Conservation (phyloP, 2,113 vertebrate genomes). For the Saguinus imperator region DNA sequence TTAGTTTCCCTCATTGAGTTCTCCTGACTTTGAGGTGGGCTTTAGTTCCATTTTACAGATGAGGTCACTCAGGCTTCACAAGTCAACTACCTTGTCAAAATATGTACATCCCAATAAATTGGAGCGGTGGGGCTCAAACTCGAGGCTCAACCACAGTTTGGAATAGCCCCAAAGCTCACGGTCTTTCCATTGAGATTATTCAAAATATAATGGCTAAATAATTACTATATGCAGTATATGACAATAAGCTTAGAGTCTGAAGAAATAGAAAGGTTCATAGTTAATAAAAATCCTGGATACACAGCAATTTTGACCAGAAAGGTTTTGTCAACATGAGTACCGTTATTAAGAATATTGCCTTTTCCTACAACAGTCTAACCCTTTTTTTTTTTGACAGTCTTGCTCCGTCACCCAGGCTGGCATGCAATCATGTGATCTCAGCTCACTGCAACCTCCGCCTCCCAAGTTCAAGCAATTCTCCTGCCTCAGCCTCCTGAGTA, state of each 20-base stretch:
- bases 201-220: background rate
- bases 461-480: too few species aligned
- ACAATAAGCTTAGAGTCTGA: background rate
- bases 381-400: background rate
- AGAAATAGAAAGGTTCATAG: background rate
- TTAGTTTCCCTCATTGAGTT: too few species aligned
- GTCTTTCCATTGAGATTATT: background rate
- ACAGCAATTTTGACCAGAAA: background rate
- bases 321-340: background rate
- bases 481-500: too few species aligned
- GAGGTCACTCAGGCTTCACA: background rate
- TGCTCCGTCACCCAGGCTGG: too few species aligned
- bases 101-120: fast-evolving
- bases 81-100: background rate
- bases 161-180: background rate
- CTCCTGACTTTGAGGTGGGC: background rate
- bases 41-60: background rate
- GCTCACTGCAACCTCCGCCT: too few species aligned
- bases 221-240: background rate
- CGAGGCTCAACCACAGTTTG: too few species aligned
- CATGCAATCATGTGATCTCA: too few species aligned
- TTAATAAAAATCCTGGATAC: background rate
- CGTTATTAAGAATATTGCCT: background rate
- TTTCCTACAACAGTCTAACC: background rate
- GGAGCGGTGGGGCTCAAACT: background rate